Evolutionary conservation across 1,140 invertebrate species (phyloP), one percentile per base, ranked within the genome.

Genomic region (Phenacoccus solenopsis): DNA sequence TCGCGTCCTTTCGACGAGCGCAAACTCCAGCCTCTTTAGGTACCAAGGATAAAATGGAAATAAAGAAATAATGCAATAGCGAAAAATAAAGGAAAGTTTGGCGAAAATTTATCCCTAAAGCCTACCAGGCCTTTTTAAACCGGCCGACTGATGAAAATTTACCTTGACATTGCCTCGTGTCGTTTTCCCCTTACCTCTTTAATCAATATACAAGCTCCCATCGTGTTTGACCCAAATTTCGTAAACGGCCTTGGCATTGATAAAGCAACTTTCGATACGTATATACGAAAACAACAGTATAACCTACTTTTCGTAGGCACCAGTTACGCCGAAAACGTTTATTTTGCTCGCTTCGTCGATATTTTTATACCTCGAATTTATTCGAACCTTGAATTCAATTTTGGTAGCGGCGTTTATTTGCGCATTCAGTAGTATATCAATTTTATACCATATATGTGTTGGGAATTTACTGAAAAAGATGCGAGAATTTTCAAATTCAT

Each of bases 81-180:
- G 30, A 49, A 49, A 49, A 49, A n/a, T n/a, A 49, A 49, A 49
- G 38, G 20, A 16, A 9, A 49, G 13, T n/a, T 49, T 49, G 38
- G 20, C 38, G 16, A 49, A n/a, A n/a, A 49, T 49, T 49, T 49
- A 16, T n/a, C 12, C 38, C 38, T n/a, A n/a, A n/a, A 49, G 20
- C 20, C 38, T 16, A 49, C 30, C 5, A 32, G 30, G 38, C 20
- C 20, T 49, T 16, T 49, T 49, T 49, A 49, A 49, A 49, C 5
- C 38, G 38, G 38, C 38, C 38, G 4, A 10, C 38, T 49, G 13
- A 9, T 9, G 3, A 49, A 49, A 49, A 49, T 10, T 49, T 49
- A 49, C 38, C 38, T 49, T 49, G 38, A 49, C 38, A 49, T 49
- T 49, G 38, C 38, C 38, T 49, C 38, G 38, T 49, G 38, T n/a